phyloP scores from a whole-genome alignment of 2,797 vertebrate genomes.

The Molossus molossus region DNA sequence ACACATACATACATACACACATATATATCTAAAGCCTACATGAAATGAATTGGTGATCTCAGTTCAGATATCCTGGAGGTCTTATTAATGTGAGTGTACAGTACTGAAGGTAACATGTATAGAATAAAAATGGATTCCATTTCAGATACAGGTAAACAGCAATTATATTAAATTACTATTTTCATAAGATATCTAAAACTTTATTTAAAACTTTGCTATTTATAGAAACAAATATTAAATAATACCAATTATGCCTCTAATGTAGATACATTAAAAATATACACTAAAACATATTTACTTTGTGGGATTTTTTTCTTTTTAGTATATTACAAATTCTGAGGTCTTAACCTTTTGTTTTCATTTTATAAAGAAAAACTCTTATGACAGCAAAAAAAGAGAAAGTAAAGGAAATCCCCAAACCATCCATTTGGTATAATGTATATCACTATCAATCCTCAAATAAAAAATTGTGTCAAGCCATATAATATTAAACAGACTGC shows the following conservation, averaged over 20 bases:
- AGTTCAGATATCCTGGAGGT: conserved; percentile 92
- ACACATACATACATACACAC: neutral
- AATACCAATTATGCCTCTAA: conserved; percentile 53
- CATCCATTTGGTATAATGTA: conserved; percentile 32
- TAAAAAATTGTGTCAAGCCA: conserved; percentile 55
- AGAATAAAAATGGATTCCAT: conserved; percentile 84
- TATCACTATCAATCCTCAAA: conserved; percentile 36
- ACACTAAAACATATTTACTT: conserved; percentile 65
- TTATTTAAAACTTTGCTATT: conserved; percentile 61
- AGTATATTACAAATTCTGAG: conserved; percentile 47
- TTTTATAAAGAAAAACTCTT: conserved; percentile 64
- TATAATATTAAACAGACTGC: conserved; percentile 61
- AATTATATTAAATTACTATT: conserved; percentile 83
- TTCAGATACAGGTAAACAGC: conserved; percentile 86
- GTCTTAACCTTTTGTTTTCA: conserved; percentile 59
- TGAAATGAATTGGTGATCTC: conserved; percentile 86
- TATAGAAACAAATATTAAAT: conserved; percentile 75
- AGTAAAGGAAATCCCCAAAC: conserved; percentile 39
- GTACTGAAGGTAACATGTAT: conserved; percentile 90
- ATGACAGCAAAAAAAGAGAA: conserved; percentile 49
- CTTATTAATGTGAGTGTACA: conserved; percentile 89
- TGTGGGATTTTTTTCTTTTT: conserved; percentile 59
- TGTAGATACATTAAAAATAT: conserved; percentile 44
- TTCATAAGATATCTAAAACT: conserved; percentile 83
- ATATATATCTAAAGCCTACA: conserved; percentile 51